Conservation (phyloP, 2,113 vertebrate species). For the Desmodus rotundus region DNA sequence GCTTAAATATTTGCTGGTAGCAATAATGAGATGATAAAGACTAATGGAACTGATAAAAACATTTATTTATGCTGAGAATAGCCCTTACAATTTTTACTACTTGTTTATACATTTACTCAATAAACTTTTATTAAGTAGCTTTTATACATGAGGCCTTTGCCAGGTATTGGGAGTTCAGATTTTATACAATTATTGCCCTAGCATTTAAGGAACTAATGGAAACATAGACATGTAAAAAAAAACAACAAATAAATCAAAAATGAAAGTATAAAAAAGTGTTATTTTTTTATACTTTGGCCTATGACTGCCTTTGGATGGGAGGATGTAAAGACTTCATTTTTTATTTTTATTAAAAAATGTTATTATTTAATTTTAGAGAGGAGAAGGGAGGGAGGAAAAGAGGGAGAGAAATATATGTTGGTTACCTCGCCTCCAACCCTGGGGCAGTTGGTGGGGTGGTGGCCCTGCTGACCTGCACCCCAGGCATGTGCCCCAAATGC, state of each 20-base stretch:
- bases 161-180: neutral
- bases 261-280: neutral
- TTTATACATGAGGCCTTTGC: neutral
- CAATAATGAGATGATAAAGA: conserved; percentile 2
- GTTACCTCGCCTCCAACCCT: too few species aligned
- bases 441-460: too few species aligned
- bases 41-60: conserved; percentile 21
- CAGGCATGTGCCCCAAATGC: too few species aligned
- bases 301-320: neutral
- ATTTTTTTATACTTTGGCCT: too few species aligned
- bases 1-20: conserved; percentile 39
- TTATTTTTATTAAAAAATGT: too few species aligned
- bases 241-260: neutral
- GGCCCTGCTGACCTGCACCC: too few species aligned
- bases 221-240: neutral
- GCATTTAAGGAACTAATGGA: conserved; percentile 26
- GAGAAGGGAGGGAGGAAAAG: too few species aligned
- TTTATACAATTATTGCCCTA: neutral
- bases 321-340: neutral
- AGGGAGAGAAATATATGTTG: too few species aligned
- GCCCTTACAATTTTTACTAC: neutral
- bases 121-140: conserved; percentile 9
- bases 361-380: too few species aligned
- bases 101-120: conserved; percentile 31
- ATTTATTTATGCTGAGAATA: conserved; percentile 32